Conservation (phyloP, 2,797 vertebrate genomes). For the Poeciliopsis paucimaculata region DNA sequence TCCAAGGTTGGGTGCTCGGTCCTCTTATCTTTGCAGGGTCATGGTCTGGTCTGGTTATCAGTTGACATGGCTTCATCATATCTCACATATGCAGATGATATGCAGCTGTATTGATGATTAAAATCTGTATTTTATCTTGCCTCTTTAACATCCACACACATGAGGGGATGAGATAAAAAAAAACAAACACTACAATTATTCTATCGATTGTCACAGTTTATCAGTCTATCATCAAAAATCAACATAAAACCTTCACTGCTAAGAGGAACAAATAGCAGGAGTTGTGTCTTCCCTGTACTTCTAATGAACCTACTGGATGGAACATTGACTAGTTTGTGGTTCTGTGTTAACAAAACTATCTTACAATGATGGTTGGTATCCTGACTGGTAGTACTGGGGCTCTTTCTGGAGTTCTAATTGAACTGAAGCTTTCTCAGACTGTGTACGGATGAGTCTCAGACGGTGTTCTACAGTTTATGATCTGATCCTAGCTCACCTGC, state of each 20-base stretch:
- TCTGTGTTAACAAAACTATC: neutral
- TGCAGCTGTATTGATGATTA: neutral
- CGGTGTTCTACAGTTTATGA: neutral
- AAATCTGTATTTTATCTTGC: neutral
- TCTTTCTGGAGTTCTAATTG: neutral
- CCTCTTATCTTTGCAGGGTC: neutral
- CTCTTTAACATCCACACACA: neutral
- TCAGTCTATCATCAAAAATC: neutral
- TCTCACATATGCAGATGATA: neutral
- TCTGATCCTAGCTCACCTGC: conserved; percentile 50
- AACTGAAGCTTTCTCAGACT: neutral
- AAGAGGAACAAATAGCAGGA: neutral
- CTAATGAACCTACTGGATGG: neutral
- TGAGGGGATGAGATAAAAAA: neutral
- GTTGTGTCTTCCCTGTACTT: neutral
- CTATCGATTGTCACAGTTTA: neutral
- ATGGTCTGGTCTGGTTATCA: neutral
- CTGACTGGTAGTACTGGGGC: neutral
- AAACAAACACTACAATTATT: neutral
- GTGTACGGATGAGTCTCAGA: neutral
- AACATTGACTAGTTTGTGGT: neutral
- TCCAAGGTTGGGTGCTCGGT: neutral
- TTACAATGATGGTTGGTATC: neutral
- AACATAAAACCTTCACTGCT: neutral
- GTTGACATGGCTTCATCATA: neutral